Percentiles rank a stretch among this genome's conserved stretches.
These are phyloP conservation scores for Holotrichia oblita DNA, from an alignment of 1,140 invertebrate species.

Conservation along the genomic window DNA sequence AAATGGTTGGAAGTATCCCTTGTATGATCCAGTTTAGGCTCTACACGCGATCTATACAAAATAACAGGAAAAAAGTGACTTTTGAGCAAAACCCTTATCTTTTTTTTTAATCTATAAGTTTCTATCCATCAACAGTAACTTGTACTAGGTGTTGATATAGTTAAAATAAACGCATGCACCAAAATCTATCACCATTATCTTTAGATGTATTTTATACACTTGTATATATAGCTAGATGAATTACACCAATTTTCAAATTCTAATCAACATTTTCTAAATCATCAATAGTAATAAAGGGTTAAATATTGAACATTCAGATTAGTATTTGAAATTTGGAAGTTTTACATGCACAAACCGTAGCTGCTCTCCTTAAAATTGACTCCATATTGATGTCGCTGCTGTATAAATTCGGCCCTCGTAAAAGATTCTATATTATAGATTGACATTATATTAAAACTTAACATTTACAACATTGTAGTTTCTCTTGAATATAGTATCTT, in stretches of 20 bases:
- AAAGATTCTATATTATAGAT: neutral
- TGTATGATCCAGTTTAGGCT: neutral
- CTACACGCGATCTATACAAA: neutral
- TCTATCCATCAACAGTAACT: constrained; percentile 3
- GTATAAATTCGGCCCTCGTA: neutral
- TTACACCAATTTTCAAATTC: neutral
- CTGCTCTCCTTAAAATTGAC: neutral
- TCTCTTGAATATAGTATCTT: neutral
- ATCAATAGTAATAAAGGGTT: too few relatives aligned
- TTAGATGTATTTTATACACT: neutral
- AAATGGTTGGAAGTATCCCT: neutral
- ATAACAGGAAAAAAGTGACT: neutral
- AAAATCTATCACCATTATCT: neutral
- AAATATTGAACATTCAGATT: neutral
- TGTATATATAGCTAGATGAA: neutral
- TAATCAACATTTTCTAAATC: neutral
- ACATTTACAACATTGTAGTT: neutral
- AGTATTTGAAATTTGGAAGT: neutral
- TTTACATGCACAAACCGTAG: neutral
- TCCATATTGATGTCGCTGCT: neutral
- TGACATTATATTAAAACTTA: neutral
- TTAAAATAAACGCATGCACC: neutral
- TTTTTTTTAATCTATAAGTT: constrained; percentile 17
- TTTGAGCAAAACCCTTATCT: neutral
- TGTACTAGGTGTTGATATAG: constrained; percentile 5